Conservation (phyloP, 1,140 invertebrate genomes). For the Drosophila arizonae region DNA sequence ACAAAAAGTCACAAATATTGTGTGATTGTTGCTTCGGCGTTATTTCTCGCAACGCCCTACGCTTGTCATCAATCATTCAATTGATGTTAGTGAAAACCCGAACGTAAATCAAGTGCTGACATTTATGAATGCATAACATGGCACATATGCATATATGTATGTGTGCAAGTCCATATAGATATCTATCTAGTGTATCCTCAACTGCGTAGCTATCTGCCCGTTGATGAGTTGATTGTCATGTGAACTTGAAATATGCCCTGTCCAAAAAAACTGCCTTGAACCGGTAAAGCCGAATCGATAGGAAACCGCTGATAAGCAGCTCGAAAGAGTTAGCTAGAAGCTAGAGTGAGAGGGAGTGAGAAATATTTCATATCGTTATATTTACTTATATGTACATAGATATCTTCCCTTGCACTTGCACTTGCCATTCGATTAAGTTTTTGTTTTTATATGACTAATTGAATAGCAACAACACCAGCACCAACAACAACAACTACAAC, state of each 20-base stretch:
- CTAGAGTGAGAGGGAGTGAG: not conserved
- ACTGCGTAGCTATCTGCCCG: slow-evolving; percentile 23
- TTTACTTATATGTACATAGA: not conserved
- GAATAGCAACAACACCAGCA: slow-evolving; percentile 18
- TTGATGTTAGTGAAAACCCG: slow-evolving; percentile 17
- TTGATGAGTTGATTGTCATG: slow-evolving; percentile 47
- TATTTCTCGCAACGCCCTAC: slow-evolving; percentile 8
- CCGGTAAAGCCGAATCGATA: slow-evolving; percentile 41
- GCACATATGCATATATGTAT: slow-evolving; percentile 26
- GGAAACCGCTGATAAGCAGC: slow-evolving; percentile 26
- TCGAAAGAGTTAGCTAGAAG: not conserved
- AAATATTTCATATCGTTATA: not conserved
- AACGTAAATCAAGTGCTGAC: slow-evolving; percentile 37
- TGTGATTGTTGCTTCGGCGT: not conserved
- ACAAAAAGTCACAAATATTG: not conserved
- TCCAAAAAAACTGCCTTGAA: slow-evolving; percentile 36
- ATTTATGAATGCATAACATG: slow-evolving; percentile 35
- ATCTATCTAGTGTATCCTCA: slow-evolving; percentile 3
- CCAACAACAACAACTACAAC: slow-evolving; percentile 3
- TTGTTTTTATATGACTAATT: slow-evolving; percentile 33
- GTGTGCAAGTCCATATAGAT: not conserved
- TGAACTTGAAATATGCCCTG: slow-evolving; percentile 57
- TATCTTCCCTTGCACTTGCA: slow-evolving; percentile 29
- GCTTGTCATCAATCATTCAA: slow-evolving; percentile 35
- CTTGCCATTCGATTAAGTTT: slow-evolving; percentile 15